Percentiles rank a stretch among this genome's conserved stretches.
These are phyloP conservation scores for Hyposoter dolosus DNA, from an alignment of 2,888 invertebrate genomes.

Conservation along the genomic window DNA sequence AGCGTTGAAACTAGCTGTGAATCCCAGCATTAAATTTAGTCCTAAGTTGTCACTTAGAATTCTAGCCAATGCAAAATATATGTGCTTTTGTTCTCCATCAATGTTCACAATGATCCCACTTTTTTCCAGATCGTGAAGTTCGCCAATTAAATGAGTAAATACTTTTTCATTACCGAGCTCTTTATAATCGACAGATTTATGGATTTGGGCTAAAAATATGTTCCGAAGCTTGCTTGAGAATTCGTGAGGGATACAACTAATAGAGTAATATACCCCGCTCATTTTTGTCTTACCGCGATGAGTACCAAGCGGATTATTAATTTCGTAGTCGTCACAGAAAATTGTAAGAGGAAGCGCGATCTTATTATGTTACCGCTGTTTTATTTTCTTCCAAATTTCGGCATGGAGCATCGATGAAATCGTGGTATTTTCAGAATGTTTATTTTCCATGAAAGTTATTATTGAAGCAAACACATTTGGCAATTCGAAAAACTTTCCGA, in stretches of 20 bases:
- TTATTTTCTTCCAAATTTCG: conserved; percentile 63
- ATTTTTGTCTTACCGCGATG: conserved; percentile 67
- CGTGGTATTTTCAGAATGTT: conserved; percentile 47
- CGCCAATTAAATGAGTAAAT: conserved; percentile 71
- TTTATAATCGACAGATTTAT: conserved; percentile 72
- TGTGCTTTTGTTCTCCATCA: conserved; percentile 39
- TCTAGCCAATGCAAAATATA: conserved; percentile 70
- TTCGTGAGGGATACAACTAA: conserved; percentile 67
- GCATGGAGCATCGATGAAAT: conserved; percentile 63
- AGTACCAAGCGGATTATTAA: conserved; percentile 64
- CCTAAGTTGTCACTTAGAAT: conserved; percentile 73
- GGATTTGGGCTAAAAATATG: conserved; percentile 73
- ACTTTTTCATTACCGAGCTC: conserved; percentile 72
- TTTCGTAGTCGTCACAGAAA: conserved; percentile 70
- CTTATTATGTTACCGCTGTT: conserved; percentile 47
- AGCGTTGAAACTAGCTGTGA: conserved; percentile 69
- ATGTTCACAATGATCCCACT: conserved; percentile 69
- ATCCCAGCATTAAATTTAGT: conserved; percentile 70
- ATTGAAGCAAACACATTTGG: conserved; percentile 67
- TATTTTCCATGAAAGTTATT: conserved; percentile 57
- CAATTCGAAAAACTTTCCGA: conserved; percentile 68
- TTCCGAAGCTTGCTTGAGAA: conserved; percentile 65
- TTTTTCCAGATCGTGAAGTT: conserved; percentile 71
- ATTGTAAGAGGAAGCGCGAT: conserved; percentile 65
- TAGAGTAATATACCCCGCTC: conserved; percentile 66